A percentile compares a stretch with the other conserved stretches of the same genome.
phyloP scores from a whole-genome alignment of 2,113 vertebrate genomes.

The Trichomycterus rosablanca region DNA sequence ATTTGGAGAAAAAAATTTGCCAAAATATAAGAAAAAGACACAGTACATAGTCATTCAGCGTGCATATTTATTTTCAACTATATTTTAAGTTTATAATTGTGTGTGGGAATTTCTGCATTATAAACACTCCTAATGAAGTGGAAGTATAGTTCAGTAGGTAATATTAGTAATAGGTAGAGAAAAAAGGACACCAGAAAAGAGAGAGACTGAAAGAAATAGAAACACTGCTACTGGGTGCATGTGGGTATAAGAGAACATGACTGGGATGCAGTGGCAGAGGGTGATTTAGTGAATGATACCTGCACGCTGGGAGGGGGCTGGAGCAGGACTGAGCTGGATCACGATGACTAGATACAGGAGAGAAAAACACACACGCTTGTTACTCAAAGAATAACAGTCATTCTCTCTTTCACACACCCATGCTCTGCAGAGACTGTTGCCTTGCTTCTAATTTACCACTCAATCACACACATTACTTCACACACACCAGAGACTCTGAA shows the following conservation, averaged over 20 bases:
- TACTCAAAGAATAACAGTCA: slow-evolving; percentile 29
- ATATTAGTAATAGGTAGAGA: too few relatives aligned
- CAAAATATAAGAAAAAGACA: too few relatives aligned
- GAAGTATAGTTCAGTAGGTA: too few relatives aligned
- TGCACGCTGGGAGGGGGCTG: slow-evolving; percentile 94
- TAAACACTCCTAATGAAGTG: too few relatives aligned
- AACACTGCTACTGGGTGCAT: too few relatives aligned
- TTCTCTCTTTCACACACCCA: background rate
- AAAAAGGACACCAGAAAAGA: slow-evolving; percentile 4
- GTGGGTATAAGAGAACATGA: slow-evolving; percentile 52
- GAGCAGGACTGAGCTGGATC: slow-evolving; percentile 98
- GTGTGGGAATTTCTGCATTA: too few relatives aligned
- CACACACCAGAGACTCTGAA: background rate
- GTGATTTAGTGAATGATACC: slow-evolving; percentile 74
- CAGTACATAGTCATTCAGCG: too few relatives aligned
- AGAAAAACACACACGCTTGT: slow-evolving; percentile 63
- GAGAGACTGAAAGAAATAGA: too few relatives aligned
- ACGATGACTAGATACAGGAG: slow-evolving; percentile 89
- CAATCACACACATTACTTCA: background rate
- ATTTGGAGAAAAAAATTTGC: too few relatives aligned
- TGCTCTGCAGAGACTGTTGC: background rate
- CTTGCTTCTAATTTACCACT: background rate
- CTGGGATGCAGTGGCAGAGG: slow-evolving; percentile 61
- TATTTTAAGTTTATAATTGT: too few relatives aligned
- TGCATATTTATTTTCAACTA: too few relatives aligned